These are phyloP conservation scores for Mantis religiosa DNA, from an alignment of 2,888 invertebrate genomes.

Conservation along the genomic window DNA sequence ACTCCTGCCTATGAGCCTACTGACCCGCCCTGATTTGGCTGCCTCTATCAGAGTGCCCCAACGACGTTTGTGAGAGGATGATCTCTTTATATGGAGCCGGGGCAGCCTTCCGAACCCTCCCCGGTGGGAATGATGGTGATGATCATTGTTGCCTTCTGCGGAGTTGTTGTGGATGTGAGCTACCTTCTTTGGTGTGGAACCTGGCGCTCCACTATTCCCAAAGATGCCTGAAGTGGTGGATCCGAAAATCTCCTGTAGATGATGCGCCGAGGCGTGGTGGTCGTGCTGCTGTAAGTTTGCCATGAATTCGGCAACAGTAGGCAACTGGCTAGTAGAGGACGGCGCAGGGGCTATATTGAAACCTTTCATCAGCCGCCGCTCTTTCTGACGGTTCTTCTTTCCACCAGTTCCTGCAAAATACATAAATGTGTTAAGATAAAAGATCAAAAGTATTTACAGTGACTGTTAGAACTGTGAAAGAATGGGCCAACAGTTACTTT, in stretches of 20 bases:
- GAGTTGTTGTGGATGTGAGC: conserved; percentile 40
- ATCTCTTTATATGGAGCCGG: conserved; percentile 49
- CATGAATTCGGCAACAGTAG: conserved; percentile 42
- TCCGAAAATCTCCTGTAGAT: conserved; percentile 57
- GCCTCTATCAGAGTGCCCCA: conserved; percentile 75
- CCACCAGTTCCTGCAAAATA: conserved; percentile 69
- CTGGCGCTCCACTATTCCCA: conserved; percentile 41
- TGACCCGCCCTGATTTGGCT: conserved; percentile 75
- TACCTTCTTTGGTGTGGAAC: conserved; percentile 48
- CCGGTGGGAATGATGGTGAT: conserved; percentile 34
- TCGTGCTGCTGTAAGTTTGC: conserved; percentile 45
- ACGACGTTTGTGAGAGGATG: conserved; percentile 45
- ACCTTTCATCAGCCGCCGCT: conserved; percentile 87
- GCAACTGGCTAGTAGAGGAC: conserved; percentile 38
- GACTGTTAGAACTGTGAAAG: not conserved
- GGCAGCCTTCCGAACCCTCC: conserved; percentile 33
- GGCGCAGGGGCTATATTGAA: conserved; percentile 83
- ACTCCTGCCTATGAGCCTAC: conserved; percentile 70
- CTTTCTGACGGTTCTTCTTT: conserved; percentile 90
- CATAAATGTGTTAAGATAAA: not conserved
- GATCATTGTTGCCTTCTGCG: not conserved
- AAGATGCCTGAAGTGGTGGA: conserved; percentile 69
- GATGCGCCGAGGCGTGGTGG: conserved; percentile 49
- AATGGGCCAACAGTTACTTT: too few species aligned
- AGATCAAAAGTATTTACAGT: not conserved